Conservation (phyloP, 2,113 vertebrate genomes). For the Hemibagrus wyckioides region DNA sequence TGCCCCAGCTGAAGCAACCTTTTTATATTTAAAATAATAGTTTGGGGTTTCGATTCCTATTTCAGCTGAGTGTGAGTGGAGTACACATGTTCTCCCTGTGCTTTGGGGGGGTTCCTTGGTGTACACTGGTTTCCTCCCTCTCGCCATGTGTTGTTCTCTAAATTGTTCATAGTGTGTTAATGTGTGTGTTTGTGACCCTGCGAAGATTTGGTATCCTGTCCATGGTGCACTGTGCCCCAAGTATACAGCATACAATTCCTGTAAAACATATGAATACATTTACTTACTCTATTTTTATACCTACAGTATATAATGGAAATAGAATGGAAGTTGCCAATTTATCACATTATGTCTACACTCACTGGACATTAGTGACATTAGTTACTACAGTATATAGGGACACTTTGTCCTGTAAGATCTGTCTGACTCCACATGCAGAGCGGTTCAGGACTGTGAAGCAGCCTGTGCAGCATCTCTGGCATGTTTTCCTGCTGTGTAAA, state of each 20-base stretch:
- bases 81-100: too few relatives aligned
- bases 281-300: background rate
- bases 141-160: too few relatives aligned
- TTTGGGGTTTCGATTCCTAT: too few relatives aligned
- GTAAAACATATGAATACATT: background rate
- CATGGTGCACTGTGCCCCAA: too few relatives aligned
- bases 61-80: too few relatives aligned
- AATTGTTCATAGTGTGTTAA: too few relatives aligned
- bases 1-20: background rate
- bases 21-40: background rate
- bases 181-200: too few relatives aligned
- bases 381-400: background rate
- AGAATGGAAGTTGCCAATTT: background rate
- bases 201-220: too few relatives aligned
- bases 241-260: background rate
- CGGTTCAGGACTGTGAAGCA: background rate
- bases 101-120: too few relatives aligned
- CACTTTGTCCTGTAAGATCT: constrained; percentile 1
- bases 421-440: background rate
- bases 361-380: background rate
- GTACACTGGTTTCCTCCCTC: too few relatives aligned
- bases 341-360: background rate
- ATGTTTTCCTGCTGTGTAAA: constrained; percentile 37
- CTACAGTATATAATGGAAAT: background rate
- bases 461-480: constrained; percentile 17